Evolutionary conservation across 2,888 invertebrate genomes (phyloP).

Genomic region (Torymus aiolomorphi): DNA sequence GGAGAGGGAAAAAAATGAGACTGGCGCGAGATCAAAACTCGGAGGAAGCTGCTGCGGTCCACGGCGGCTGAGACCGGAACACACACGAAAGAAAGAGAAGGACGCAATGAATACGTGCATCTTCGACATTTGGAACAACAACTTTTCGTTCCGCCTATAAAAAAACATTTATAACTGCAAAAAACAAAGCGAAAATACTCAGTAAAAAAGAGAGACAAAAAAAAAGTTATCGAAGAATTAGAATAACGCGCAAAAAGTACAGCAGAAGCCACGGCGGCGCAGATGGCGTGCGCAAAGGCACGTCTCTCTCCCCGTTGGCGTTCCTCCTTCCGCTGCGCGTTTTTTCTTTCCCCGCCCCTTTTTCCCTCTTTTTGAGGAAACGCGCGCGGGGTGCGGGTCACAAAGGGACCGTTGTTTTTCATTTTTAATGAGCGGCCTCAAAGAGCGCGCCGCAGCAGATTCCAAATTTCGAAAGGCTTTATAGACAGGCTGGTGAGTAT

Average conservation of each 20-base stretch:
- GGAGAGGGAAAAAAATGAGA: constrained; percentile 8
- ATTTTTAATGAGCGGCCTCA: too few species aligned
- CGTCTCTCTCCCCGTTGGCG: background rate
- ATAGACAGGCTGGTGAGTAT: too few species aligned
- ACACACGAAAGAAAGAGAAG: background rate
- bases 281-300: constrained; percentile 44
- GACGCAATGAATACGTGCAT: background rate
- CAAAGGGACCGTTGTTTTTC: too few species aligned
- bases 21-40: constrained; percentile 37
- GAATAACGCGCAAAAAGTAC: background rate
- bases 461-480: too few species aligned
- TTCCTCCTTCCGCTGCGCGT: constrained; percentile 17
- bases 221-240: background rate
- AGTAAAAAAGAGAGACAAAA: background rate
- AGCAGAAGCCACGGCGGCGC: constrained; percentile 7
- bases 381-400: too few species aligned
- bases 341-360: background rate
- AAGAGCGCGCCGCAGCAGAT: too few species aligned
- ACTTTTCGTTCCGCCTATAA: too few species aligned
- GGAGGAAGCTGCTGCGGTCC: constrained; percentile 44
- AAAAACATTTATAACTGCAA: too few species aligned
- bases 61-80: constrained; percentile 7
- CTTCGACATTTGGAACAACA: too few species aligned
- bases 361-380: background rate
- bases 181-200: too few species aligned